phyloP scores from a whole-genome alignment of 2,113 vertebrate genomes.

The Addax nasomaculatus region DNA sequence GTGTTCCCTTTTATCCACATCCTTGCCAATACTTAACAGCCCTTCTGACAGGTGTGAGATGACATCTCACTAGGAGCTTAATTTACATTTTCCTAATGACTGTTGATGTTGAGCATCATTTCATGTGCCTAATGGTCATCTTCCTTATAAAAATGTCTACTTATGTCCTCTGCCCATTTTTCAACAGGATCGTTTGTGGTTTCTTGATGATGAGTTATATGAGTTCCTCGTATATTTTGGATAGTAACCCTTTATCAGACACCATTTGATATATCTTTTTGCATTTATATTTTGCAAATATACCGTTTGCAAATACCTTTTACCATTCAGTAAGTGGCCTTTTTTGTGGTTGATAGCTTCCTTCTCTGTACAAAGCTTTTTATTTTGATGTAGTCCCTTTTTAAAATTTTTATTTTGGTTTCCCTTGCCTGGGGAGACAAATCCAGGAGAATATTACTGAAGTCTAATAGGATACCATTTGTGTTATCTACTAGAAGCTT shows the following conservation, averaged over 20 bases:
- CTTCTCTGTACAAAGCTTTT: neutral
- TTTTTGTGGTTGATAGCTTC: neutral
- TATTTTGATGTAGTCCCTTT: neutral
- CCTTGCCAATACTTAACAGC: neutral
- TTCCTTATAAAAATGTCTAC: neutral
- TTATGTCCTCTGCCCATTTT: neutral
- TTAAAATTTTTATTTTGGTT: neutral
- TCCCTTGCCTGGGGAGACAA: neutral
- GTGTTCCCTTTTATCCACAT: neutral
- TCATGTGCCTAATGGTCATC: neutral
- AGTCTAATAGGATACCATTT: neutral
- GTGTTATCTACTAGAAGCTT: neutral
- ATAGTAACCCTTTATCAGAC: neutral
- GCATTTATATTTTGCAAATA: neutral
- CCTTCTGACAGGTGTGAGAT: neutral
- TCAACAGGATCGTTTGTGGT: neutral
- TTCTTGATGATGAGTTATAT: neutral
- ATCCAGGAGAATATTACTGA: neutral
- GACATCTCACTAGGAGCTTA: neutral
- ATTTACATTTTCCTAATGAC: neutral
- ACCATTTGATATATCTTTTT: neutral
- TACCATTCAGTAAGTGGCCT: neutral
- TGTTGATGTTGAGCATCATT: neutral
- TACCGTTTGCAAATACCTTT: neutral
- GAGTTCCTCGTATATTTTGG: neutral